Conservation (phyloP, 1,140 invertebrate species). For the Nasonia giraulti region DNA sequence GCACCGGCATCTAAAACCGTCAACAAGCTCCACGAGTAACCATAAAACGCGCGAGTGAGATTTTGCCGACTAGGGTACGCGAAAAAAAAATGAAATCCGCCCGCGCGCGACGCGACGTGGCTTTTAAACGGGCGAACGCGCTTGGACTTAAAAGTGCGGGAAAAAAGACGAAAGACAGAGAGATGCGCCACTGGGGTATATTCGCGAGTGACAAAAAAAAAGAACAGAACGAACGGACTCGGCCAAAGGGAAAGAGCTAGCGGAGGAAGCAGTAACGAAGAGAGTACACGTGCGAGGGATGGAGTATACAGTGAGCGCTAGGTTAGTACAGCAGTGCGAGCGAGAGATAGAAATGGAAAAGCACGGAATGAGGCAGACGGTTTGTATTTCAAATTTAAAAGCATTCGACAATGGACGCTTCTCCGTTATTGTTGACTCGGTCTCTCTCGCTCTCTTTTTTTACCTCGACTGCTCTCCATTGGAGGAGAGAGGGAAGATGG, state of each 20-base stretch:
- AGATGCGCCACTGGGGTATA: background rate
- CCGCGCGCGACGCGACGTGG: background rate
- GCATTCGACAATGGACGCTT: slow-evolving; percentile 72
- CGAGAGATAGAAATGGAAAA: slow-evolving; percentile 11
- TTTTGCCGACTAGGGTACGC: background rate
- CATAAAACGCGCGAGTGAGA: background rate
- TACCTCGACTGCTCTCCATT: slow-evolving; percentile 48
- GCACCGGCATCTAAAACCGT: slow-evolving; percentile 8
- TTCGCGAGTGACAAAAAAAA: background rate
- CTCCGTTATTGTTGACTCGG: slow-evolving; percentile 68
- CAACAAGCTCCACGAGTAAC: background rate
- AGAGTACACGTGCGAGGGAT: background rate
- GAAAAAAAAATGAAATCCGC: slow-evolving; percentile 19
- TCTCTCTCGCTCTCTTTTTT: background rate
- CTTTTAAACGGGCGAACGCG: slow-evolving; percentile 25
- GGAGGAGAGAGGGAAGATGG: slow-evolving; percentile 46
- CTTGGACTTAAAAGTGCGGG: background rate
- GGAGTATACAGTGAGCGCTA: background rate
- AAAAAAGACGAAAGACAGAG: background rate
- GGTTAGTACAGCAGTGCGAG: background rate
- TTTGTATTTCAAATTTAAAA: slow-evolving; percentile 75
- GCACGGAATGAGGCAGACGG: slow-evolving; percentile 62
- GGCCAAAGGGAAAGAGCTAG: slow-evolving; percentile 16
- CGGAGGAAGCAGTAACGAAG: slow-evolving; percentile 23
- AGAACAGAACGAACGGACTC: background rate